A percentile compares a stretch with the other conserved stretches of the same genome.
These are phyloP conservation scores for Gopherus flavomarginatus DNA, from an alignment of 2,113 vertebrate genomes.

Conservation along the genomic window DNA sequence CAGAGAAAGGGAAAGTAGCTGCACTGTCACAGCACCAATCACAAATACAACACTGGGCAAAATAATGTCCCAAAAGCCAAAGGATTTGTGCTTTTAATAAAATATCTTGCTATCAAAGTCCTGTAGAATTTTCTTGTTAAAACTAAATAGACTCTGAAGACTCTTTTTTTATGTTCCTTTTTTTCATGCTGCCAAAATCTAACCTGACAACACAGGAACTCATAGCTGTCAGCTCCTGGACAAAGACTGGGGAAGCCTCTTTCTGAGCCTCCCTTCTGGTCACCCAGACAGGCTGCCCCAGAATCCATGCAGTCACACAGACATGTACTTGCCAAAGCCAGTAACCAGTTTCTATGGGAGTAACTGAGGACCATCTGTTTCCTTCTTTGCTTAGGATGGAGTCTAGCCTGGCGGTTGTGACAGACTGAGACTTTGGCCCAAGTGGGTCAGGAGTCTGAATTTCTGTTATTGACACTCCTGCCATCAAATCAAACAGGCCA, in stretches of 20 bases:
- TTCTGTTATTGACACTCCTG: background rate
- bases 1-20: background rate
- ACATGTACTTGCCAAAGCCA: background rate
- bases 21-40: background rate
- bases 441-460: background rate
- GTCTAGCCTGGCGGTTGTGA: background rate
- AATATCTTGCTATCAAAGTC: conserved; percentile 1
- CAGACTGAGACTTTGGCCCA: background rate
- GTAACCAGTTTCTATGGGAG: background rate
- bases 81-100: background rate
- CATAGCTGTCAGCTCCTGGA: background rate
- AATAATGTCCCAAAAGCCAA: background rate
- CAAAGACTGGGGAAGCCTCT: background rate
- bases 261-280: background rate
- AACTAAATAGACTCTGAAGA: background rate
- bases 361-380: background rate
- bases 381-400: background rate
- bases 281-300: background rate
- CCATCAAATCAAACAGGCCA: background rate
- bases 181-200: background rate
- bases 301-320: background rate
- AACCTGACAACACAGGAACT: background rate
- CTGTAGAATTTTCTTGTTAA: background rate
- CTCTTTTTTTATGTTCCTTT: background rate
- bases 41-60: background rate